These are phyloP conservation scores for Desoria tigrina DNA, from an alignment of 2,888 invertebrate genomes.

Conservation along the genomic window DNA sequence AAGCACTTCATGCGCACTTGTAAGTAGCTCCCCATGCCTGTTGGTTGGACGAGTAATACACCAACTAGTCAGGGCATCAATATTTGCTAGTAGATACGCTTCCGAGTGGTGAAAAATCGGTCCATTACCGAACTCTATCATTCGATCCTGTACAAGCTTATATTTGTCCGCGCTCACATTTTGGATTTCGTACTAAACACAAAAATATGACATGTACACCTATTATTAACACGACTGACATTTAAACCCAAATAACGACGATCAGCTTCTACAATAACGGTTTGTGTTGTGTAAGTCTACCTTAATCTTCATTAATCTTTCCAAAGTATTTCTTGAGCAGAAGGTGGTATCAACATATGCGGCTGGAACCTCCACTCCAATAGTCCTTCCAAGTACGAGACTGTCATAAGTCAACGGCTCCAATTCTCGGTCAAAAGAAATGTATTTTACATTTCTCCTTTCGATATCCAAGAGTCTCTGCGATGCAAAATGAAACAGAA, in stretches of 20 bases:
- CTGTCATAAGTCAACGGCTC: constrained; percentile 38
- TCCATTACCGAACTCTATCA: constrained; percentile 28
- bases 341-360: constrained; percentile 49
- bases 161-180: constrained; percentile 26
- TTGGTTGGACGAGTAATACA: constrained; percentile 82
- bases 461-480: constrained; percentile 31
- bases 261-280: too few relatives aligned
- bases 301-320: constrained; percentile 49
- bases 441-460: constrained; percentile 27
- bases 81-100: constrained; percentile 97
- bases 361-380: constrained; percentile 37
- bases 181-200: constrained; percentile 34
- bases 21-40: constrained; percentile 58
- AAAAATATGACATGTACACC: too few relatives aligned
- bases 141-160: constrained; percentile 24
- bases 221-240: too few relatives aligned
- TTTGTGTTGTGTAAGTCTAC: too few relatives aligned
- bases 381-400: constrained; percentile 38
- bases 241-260: too few relatives aligned
- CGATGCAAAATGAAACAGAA: too few relatives aligned
- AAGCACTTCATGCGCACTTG: constrained; percentile 60
- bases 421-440: constrained; percentile 17
- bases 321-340: constrained; percentile 39
- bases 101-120: constrained; percentile 73
- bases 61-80: constrained; percentile 84